Base-by-base conservation (phyloP, 2,113 vertebrate species). In the Gadus macrocephalus region DNA sequence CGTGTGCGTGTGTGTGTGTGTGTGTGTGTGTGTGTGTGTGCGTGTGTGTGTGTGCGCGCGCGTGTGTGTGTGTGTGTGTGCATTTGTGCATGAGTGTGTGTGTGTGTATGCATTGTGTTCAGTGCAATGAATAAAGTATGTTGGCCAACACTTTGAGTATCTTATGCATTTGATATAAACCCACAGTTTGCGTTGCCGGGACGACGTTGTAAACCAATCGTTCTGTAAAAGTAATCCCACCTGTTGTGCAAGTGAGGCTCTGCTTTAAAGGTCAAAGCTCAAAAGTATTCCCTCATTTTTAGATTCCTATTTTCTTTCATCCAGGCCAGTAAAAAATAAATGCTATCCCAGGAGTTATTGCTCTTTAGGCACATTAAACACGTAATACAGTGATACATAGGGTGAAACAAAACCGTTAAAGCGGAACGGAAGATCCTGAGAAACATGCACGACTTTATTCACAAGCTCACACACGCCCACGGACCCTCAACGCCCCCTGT, bases 181-280 rank as follows among this genome's bases (percentile, higher is more conserved):
- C 31, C 31, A 35, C 31, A 35, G 31, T 35, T 35, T 35, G 31
- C 31, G 31, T 35, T 35, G 31, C 31, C 31, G 31, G 31, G 31
- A 35, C 31, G 31, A 35, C 4, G 31, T 35, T 35, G 31, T 35
- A 35, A 35, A 35, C 31, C 31, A 35, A 35, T n/a, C 66, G 9
- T 64, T 71, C 83, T 83, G 87, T 61, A 61, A 83, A 90, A 86
- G 16, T 16, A 66, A 84, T 87, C 76, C 66, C 63, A 71, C 22
- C 53, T 53, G 16, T 69, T 65, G 67, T 75, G 64, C 38, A 62
- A 66, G 64, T 64, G 20, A 62, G 56, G 73, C 56, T 22, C 31
- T 4, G 31, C 25, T 25, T 35, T 35, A 35, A 4, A 16, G 75
- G 63, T 15, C 66, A 71, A 66, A 74, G 62, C 66, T 28, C 15